A percentile compares a stretch with the other conserved stretches of the same genome.
These are phyloP conservation scores for Gisinianus flammeolus DNA, from an alignment of 2,888 invertebrate genomes.

Conservation along the genomic window DNA sequence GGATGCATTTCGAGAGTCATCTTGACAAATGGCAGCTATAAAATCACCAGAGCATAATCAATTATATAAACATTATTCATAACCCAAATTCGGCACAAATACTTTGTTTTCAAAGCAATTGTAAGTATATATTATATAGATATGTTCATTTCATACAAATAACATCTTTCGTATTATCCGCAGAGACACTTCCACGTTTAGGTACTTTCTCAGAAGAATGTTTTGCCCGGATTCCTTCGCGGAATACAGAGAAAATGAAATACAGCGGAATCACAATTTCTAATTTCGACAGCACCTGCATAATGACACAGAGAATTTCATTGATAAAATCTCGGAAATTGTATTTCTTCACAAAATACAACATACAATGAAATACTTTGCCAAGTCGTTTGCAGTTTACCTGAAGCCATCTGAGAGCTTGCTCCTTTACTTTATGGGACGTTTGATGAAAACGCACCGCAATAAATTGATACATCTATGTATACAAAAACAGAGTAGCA, in stretches of 20 bases:
- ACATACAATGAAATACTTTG: too few relatives aligned
- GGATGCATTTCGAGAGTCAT: constrained; percentile 72
- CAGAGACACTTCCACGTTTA: constrained; percentile 58
- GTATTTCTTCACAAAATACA: constrained; percentile 11
- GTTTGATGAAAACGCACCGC: constrained; percentile 81
- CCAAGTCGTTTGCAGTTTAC: constrained; percentile 62
- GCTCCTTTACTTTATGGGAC: constrained; percentile 81
- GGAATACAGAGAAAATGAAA: constrained; percentile 88
- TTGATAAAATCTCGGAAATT: not conserved
- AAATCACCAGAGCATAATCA: too few relatives aligned
- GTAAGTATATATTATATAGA: constrained; percentile 6
- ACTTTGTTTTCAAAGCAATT: not conserved
- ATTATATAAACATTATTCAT: not conserved
- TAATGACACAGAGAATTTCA: constrained; percentile 50
- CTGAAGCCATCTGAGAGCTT: constrained; percentile 88
- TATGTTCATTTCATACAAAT: constrained; percentile 48
- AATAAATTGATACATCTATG: constrained; percentile 94
- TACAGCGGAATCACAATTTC: constrained; percentile 88
- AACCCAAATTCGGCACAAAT: not conserved
- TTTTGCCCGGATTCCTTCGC: constrained; percentile 75
- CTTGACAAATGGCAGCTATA: constrained; percentile 70
- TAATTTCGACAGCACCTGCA: constrained; percentile 80
- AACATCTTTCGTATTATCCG: constrained; percentile 51
- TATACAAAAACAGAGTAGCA: too few relatives aligned
- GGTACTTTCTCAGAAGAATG: constrained; percentile 47